Evolutionary conservation across 2,888 invertebrate genomes (phyloP).

Genomic region (Polyploca ridens): DNA sequence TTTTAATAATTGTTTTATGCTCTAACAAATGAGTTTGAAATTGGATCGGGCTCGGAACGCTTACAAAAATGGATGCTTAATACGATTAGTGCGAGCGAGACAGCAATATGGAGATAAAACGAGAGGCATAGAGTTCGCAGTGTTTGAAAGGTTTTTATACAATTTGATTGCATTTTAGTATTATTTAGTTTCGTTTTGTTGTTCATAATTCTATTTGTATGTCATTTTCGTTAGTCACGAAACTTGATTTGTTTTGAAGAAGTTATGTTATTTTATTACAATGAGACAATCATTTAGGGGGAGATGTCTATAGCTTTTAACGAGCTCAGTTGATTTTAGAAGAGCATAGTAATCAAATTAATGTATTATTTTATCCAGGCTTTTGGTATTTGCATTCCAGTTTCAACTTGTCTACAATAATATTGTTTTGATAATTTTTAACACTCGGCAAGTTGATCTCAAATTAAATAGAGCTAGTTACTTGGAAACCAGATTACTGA

Average conservation of each 20-base stretch:
- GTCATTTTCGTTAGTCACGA: conserved; percentile 37
- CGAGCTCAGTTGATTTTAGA: background rate
- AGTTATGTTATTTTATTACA: background rate
- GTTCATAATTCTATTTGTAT: conserved; percentile 47
- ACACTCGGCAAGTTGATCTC: no score
- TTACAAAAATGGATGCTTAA: conserved; percentile 88
- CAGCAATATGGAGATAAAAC: conserved; percentile 35
- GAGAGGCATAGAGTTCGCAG: conserved; percentile 37
- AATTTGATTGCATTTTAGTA: conserved; percentile 53
- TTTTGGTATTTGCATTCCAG: no score
- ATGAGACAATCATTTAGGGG: background rate
- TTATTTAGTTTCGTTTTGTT: conserved; percentile 52
- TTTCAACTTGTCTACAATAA: no score
- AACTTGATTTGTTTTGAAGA: background rate
- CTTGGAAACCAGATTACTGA: no score
- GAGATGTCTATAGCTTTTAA: background rate
- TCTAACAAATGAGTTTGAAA: conserved; percentile 88
- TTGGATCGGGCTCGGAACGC: conserved; percentile 85
- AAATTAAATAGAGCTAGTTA: no score
- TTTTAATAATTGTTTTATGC: conserved; percentile 84
- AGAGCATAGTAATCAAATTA: no score
- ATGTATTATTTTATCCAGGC: no score
- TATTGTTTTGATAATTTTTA: no score
- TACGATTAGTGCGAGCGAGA: conserved; percentile 85
- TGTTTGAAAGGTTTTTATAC: conserved; percentile 46